Conservation (phyloP, 2,888 invertebrate genomes). For the Blera fallax region DNA sequence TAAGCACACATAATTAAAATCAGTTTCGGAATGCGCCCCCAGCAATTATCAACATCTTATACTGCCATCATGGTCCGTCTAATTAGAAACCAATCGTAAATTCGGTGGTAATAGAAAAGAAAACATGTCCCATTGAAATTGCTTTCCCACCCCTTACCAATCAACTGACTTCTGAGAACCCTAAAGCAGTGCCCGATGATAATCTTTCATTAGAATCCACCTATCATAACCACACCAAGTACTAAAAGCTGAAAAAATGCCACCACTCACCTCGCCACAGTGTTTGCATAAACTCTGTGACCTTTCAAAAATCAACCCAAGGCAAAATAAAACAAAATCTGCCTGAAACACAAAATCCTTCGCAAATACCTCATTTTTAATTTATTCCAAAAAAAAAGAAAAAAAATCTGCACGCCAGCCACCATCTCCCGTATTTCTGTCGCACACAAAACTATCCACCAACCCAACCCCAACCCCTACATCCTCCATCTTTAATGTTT, state of each 20-base stretch:
- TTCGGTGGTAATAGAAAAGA: background rate
- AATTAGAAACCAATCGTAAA: background rate
- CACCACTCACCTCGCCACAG: background rate
- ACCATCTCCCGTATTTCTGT: conserved; percentile 10
- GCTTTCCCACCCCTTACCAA: background rate
- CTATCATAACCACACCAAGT: conserved; percentile 24
- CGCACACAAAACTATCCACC: conserved; percentile 29
- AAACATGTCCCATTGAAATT: background rate
- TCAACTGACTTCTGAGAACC: conserved; percentile 2
- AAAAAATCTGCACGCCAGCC: conserved; percentile 52
- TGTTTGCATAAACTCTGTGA: conserved; percentile 44
- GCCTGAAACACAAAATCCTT: conserved; percentile 15
- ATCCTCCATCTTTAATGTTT: conserved; percentile 27
- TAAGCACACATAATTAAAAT: no score
- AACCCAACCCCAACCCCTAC: conserved; percentile 7
- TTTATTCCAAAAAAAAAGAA: conserved; percentile 49
- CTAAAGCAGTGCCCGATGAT: background rate
- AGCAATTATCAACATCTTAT: background rate
- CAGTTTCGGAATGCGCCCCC: no score
- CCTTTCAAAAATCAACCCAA: conserved; percentile 42
- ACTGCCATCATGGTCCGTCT: background rate
- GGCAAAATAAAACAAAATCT: conserved; percentile 6
- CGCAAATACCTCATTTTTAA: conserved; percentile 40
- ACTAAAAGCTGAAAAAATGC: conserved; percentile 9
- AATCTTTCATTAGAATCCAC: conserved; percentile 55